These are phyloP conservation scores for Sepioteuthis lessoniana DNA, from an alignment of 2,888 invertebrate species.

Conservation along the genomic window DNA sequence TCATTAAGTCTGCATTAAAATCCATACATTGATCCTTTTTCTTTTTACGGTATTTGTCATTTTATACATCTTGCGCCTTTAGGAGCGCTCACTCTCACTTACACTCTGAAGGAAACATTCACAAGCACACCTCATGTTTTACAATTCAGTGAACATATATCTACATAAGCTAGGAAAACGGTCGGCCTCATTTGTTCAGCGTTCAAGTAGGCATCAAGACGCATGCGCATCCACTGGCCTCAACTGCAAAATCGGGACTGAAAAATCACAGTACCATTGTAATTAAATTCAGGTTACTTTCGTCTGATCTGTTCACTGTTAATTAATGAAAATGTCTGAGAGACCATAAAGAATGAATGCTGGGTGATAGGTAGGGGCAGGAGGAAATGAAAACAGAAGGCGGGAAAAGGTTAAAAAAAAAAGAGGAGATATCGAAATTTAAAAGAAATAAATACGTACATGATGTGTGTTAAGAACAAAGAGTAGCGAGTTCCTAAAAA, in stretches of 20 bases:
- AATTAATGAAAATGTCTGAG: neutral
- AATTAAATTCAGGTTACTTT: constrained; percentile 6
- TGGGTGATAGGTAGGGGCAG: neutral
- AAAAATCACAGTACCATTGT: neutral
- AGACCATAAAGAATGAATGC: neutral
- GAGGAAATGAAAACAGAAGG: neutral
- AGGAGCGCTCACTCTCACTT: no score
- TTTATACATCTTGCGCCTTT: no score
- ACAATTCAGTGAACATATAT: no score
- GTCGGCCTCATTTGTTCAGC: neutral
- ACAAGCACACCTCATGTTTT: no score
- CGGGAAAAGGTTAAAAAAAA: neutral
- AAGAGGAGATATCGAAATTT: no score
- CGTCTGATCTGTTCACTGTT: neutral
- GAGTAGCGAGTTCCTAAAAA: no score
- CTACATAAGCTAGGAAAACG: neutral
- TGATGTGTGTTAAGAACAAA: no score
- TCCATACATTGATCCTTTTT: no score
- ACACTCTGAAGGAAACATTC: no score
- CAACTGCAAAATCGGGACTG: neutral
- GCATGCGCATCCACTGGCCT: neutral
- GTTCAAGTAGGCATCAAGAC: neutral
- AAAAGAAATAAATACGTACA: no score
- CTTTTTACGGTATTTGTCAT: no score
- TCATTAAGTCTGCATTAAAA: no score